phyloP scores from a whole-genome alignment of 1,140 invertebrate genomes.

The Lysiphlebus fabarum region DNA sequence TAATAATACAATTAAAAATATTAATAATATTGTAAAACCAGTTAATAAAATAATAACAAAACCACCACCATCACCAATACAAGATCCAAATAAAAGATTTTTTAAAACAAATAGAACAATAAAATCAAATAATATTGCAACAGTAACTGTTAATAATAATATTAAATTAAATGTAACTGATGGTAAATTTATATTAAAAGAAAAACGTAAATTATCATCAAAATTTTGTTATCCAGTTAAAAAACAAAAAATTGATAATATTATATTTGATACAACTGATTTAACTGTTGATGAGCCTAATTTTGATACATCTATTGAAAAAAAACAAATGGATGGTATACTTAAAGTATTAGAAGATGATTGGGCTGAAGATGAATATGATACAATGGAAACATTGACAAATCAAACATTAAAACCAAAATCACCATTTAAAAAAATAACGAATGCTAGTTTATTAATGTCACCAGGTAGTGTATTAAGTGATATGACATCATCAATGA shows the following conservation, averaged over 20 bases:
- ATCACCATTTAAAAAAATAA: constrained; percentile 13
- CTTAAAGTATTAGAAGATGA: constrained; percentile 46
- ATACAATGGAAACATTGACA: constrained; percentile 33
- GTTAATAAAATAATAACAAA: not conserved
- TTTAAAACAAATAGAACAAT: constrained; percentile 41
- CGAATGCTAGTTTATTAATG: constrained; percentile 33
- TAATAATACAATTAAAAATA: not conserved
- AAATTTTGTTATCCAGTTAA: constrained; percentile 18
- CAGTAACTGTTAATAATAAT: constrained; percentile 39
- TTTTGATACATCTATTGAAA: constrained; percentile 29
- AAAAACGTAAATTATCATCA: constrained; percentile 21
- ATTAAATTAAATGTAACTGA: constrained; percentile 31
- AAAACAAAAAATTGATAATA: constrained; percentile 22
- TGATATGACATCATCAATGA: constrained; percentile 55
- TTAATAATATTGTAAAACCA: not conserved
- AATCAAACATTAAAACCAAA: constrained; percentile 9
- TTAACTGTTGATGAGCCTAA: constrained; percentile 40
- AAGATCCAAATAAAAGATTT: constrained; percentile 37
- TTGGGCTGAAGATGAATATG: constrained; percentile 47
- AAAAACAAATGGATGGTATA: constrained; percentile 30
- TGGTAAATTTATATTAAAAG: constrained; percentile 22
- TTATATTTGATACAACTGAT: constrained; percentile 39
- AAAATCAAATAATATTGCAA: constrained; percentile 26
- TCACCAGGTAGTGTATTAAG: constrained; percentile 57
- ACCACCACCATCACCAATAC: constrained; percentile 19